phyloP scores from a whole-genome alignment of 2,113 vertebrate species.

The Actinemys pallida region DNA sequence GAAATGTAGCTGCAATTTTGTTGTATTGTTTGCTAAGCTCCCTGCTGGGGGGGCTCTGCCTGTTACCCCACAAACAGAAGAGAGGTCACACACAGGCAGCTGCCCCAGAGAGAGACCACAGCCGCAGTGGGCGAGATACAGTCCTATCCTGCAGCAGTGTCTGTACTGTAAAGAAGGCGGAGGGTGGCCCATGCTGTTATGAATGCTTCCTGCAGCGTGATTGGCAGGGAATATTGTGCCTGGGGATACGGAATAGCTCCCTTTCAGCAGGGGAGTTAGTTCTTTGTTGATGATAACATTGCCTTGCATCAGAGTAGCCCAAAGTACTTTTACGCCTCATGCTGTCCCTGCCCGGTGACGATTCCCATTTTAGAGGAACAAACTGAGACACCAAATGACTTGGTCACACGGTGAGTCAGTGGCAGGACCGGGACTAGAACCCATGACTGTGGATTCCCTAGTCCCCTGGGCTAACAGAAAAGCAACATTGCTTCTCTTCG shows the following conservation, averaged over 20 bases:
- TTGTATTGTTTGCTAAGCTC: neutral
- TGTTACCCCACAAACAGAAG: neutral
- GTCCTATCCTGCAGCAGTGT: neutral
- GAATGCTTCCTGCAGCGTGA: too few relatives aligned
- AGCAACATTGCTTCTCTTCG: too few relatives aligned
- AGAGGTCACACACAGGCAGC: neutral
- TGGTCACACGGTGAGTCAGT: neutral
- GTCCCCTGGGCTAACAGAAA: too few relatives aligned
- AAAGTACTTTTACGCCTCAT: neutral
- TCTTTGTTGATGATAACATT: neutral
- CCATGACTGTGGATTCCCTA: neutral
- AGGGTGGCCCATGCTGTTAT: neutral
- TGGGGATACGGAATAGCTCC: neutral
- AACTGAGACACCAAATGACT: neutral
- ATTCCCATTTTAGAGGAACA: neutral
- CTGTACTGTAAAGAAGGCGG: neutral
- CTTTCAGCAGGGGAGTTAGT: neutral
- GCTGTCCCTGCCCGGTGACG: fast-evolving
- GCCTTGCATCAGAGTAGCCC: neutral
- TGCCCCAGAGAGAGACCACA: neutral
- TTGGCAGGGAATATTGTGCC: neutral
- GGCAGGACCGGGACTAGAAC: neutral
- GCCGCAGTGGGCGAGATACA: neutral
- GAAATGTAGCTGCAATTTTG: neutral
- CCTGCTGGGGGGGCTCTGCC: neutral